These are phyloP conservation scores for Varecia variegata DNA, from an alignment of 2,797 vertebrate genomes.

Conservation along the genomic window DNA sequence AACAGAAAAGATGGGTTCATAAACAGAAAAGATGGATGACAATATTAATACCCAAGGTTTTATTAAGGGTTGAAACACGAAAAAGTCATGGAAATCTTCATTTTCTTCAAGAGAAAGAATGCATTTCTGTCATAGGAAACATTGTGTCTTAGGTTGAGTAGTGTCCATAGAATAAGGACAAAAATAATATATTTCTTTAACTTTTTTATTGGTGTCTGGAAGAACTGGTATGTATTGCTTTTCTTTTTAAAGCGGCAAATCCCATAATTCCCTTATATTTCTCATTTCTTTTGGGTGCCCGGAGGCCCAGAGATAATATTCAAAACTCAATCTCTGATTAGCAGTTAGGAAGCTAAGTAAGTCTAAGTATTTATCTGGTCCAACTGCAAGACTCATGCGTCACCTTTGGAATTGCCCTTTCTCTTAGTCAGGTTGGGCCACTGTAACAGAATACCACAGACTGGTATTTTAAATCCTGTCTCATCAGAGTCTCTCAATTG, in stretches of 20 bases:
- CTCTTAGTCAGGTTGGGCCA: neutral
- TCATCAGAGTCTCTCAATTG: neutral
- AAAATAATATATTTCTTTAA: slow-evolving; percentile 47
- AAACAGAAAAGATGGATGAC: neutral
- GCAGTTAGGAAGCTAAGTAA: neutral
- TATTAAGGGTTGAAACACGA: slow-evolving; percentile 25
- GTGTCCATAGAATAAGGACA: neutral
- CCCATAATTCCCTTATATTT: slow-evolving; percentile 25
- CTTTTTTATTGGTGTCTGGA: slow-evolving; percentile 3
- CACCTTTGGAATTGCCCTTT: neutral
- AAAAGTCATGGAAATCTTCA: neutral
- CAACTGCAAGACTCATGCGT: neutral
- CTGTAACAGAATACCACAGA: neutral
- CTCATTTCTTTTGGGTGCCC: neutral
- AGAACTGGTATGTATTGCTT: neutral
- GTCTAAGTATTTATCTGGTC: neutral
- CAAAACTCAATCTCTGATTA: neutral
- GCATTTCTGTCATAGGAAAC: neutral
- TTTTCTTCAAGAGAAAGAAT: neutral
- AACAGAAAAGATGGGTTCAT: neutral
- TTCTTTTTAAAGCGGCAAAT: neutral
- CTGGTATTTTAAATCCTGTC: neutral
- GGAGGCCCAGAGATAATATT: slow-evolving; percentile 23
- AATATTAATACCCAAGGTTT: neutral
- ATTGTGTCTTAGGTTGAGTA: neutral